Evolutionary conservation across 2,797 vertebrate genomes (phyloP), one percentile per base, ranked within the genome.

Genomic region (Balearica regulorum): DNA sequence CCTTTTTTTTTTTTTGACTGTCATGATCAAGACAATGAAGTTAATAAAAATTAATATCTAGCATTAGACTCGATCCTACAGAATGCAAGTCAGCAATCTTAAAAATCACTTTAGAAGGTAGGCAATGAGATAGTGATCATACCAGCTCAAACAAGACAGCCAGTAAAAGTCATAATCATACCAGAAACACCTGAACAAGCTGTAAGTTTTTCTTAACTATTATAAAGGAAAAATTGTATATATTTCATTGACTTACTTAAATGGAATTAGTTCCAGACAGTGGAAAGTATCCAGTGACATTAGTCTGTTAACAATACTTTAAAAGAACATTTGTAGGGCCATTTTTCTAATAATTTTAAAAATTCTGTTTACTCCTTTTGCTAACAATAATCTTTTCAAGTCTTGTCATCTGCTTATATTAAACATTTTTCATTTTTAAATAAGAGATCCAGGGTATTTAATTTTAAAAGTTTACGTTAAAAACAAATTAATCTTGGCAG

Each of bases 21-120:
- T 49, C 11, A 39, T 21, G 13, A 61, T 80, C 33, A 29, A 13
- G 44, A 26, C 53, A 17, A 61, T 80, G 26, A 24, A 11, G 22
- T 58, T 75, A 57, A 61, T 28, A 43, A 83, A 87, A 82, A 26
- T 4, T 48, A 65, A 17, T 41, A 31, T 53, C 13, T 22, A 84
- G 2, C 16, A 37, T 80, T 61, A 39, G 26, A 61, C 13, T 84
- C 20, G 15, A n/a, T 75, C 22, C 20, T 94, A 58, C n/a, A 43
- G 53, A 68, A 62, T 79, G 8, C 17, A 85, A 87, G 58, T 37
- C 44, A 76, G 25, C 46, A 73, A 76, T 70, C 75, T 41, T 76
- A 93, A 96, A 94, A 82, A 80, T 76, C 24, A 78, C 14, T 77
- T 93, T 75, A 88, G 21, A n/a, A 80, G n/a, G 33, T 68, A 87